A percentile compares a stretch with the other conserved stretches of the same genome.
Conservation (phyloP, 2,797 vertebrate genomes). For the Avahi laniger region DNA sequence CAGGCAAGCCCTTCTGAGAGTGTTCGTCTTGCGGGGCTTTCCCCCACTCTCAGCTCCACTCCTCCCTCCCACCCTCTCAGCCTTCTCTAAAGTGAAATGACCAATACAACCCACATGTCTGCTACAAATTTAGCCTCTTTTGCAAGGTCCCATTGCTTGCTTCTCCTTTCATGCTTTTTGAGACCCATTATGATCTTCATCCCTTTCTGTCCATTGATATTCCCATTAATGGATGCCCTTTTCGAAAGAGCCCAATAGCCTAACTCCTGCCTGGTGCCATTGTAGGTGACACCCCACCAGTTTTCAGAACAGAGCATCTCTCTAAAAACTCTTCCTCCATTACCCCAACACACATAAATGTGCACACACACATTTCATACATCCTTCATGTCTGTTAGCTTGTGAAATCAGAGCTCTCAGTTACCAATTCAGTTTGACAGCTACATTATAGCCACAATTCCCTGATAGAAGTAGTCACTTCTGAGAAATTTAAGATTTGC, state of each 20-base stretch:
- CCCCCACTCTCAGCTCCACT: background rate
- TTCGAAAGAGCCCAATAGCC: background rate
- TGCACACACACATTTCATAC: background rate
- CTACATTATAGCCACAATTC: background rate
- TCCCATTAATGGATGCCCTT: background rate
- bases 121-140: background rate
- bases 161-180: background rate
- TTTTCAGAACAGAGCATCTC: background rate
- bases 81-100: background rate
- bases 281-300: background rate
- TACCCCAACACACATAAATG: background rate
- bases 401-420: background rate
- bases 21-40: background rate
- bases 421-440: background rate
- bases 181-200: background rate
- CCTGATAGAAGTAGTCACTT: background rate
- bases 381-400: background rate
- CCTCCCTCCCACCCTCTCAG: background rate
- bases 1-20: background rate
- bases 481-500: conserved; percentile 4
- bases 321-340: background rate
- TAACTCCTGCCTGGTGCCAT: background rate
- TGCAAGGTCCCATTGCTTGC: background rate
- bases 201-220: background rate
- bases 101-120: background rate